A percentile compares a stretch with the other conserved stretches of the same genome.
Conservation (phyloP, 2,797 vertebrate genomes). For the Nannoperca australis region DNA sequence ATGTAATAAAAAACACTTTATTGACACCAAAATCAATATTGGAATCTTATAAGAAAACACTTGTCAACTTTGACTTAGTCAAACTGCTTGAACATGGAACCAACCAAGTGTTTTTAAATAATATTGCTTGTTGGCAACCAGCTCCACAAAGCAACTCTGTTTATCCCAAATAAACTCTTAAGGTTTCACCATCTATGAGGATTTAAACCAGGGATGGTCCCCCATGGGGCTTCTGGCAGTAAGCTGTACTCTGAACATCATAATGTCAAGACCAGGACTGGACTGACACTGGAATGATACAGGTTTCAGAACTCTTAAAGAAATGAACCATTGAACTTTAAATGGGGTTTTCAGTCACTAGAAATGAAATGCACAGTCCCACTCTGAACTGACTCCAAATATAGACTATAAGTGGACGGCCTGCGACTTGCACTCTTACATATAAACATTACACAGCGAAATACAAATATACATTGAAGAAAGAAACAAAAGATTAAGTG, state of each 20-base stretch:
- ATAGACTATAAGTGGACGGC: background rate
- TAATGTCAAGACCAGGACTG: constrained; percentile 20
- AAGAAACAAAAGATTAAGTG: constrained; percentile 26
- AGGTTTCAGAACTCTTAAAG: constrained; percentile 36
- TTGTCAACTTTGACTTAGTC: constrained; percentile 15
- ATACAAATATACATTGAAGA: constrained; percentile 14
- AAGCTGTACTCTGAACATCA: constrained; percentile 55
- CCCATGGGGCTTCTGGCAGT: constrained; percentile 64
- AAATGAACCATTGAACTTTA: constrained; percentile 1
- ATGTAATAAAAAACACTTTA: constrained; percentile 32
- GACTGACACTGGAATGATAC: constrained; percentile 61
- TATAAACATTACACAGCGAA: constrained; percentile 17
- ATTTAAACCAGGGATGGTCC: constrained; percentile 39
- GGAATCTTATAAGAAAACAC: constrained; percentile 42
- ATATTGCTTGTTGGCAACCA: constrained; percentile 53
- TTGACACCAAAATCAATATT: constrained; percentile 57
- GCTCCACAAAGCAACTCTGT: constrained; percentile 23
- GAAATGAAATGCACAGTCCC: background rate
- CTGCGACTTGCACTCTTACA: constrained; percentile 6
- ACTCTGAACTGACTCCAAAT: constrained; percentile 6
- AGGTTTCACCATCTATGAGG: constrained; percentile 19
- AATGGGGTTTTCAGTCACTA: constrained; percentile 16
- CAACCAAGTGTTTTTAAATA: constrained; percentile 12
- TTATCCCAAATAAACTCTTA: constrained; percentile 9
- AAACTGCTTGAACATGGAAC: constrained; percentile 20